Evolutionary conservation across 2,113 vertebrate genomes (phyloP).

Genomic region (Miniopterus natalensis): DNA sequence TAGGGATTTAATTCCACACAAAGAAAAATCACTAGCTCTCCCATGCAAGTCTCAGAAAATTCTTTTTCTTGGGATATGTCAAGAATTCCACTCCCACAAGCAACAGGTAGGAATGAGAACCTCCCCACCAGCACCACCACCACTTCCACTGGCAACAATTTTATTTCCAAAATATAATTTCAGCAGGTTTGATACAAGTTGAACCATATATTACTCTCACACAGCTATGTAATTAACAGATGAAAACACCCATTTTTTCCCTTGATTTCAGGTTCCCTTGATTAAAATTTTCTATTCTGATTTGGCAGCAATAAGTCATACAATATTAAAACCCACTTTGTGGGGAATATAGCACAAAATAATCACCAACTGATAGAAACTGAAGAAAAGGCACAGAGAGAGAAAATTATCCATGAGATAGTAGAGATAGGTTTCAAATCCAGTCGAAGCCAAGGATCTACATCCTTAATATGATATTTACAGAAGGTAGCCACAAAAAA

Average conservation of each 20-base stretch:
- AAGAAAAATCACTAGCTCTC: not conserved
- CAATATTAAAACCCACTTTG: not conserved
- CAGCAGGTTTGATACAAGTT: not conserved
- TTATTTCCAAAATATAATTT: slow-evolving; percentile 39
- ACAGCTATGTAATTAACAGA: slow-evolving; percentile 26
- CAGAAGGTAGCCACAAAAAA: not conserved
- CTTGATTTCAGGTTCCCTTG: not conserved
- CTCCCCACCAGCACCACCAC: too few relatives aligned
- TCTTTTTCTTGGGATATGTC: not conserved
- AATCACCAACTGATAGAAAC: not conserved
- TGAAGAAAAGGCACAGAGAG: not conserved
- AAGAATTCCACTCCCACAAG: not conserved
- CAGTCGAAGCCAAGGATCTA: not conserved
- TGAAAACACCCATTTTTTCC: not conserved
- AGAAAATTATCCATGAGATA: not conserved
- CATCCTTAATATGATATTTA: not conserved
- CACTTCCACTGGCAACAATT: not conserved
- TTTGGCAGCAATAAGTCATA: not conserved
- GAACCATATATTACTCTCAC: not conserved
- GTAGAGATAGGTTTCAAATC: not conserved
- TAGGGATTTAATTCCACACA: not conserved
- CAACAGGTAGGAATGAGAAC: not conserved
- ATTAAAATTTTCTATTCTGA: not conserved
- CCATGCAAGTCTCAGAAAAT: not conserved
- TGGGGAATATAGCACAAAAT: not conserved